phyloP scores from a whole-genome alignment of 2,797 vertebrate species.

The Ammospiza maritima region DNA sequence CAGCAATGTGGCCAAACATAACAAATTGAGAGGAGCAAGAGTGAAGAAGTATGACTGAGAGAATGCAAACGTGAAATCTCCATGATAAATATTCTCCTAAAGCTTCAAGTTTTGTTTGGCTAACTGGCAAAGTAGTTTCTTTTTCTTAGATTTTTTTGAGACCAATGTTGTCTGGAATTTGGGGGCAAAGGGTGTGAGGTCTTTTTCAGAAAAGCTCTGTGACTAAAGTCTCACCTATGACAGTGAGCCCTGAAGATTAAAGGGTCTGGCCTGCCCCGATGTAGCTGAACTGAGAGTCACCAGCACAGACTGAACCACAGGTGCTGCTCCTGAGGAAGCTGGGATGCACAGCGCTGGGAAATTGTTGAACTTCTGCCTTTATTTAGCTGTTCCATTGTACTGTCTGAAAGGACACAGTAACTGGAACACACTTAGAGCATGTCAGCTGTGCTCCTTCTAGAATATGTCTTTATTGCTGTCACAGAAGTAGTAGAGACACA shows the following conservation, averaged over 20 bases:
- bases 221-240: not conserved
- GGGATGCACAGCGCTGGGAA: not conserved
- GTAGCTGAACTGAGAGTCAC: not conserved
- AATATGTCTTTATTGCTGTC: not conserved
- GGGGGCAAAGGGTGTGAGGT: not conserved
- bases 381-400: not conserved
- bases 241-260: not conserved
- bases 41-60: not conserved
- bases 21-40: not conserved
- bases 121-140: not conserved
- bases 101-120: slow-evolving; percentile 6
- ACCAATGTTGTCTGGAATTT: not conserved
- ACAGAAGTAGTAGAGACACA: not conserved
- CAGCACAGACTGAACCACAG: not conserved
- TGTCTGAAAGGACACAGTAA: not conserved
- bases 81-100: not conserved
- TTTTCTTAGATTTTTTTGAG: slow-evolving; percentile 32
- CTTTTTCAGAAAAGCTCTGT: not conserved
- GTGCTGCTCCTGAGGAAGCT: not conserved
- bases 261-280: not conserved
- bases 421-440: not conserved
- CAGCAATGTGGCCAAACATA: slow-evolving; percentile 34
- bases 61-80: slow-evolving; percentile 4
- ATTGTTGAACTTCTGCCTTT: not conserved
- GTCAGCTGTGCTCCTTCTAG: not conserved